A percentile compares a stretch with the other conserved stretches of the same genome.
Evolutionary conservation across 2,888 invertebrate species (phyloP).

Genomic region (Cantharis rustica): DNA sequence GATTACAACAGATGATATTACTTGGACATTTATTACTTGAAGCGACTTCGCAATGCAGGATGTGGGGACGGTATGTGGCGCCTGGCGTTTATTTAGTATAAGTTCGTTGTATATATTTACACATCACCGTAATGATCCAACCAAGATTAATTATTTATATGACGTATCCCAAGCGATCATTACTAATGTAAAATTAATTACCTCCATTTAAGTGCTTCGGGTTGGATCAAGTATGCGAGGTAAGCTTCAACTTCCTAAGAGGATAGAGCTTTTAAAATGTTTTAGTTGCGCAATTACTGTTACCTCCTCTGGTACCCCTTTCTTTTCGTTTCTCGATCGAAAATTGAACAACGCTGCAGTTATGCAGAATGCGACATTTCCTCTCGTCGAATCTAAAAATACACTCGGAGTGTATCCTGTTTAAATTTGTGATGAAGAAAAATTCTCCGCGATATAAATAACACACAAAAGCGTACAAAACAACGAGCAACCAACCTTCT

Average conservation of each 20-base stretch:
- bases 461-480: conserved; percentile 8
- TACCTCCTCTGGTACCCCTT: neutral
- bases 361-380: conserved; percentile 10
- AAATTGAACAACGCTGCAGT: neutral
- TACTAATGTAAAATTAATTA: neutral
- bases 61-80: conserved; percentile 12
- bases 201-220: neutral
- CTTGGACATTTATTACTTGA: conserved; percentile 3
- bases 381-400: conserved; percentile 13
- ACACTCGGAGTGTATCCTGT: conserved; percentile 10
- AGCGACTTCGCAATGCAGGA: conserved; percentile 22
- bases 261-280: neutral
- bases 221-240: neutral
- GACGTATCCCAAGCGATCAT: neutral
- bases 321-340: neutral
- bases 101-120: conserved; percentile 14
- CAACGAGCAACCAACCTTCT: conserved; percentile 25
- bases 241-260: neutral
- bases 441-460: neutral
- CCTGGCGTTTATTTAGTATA: conserved; percentile 20
- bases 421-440: conserved; percentile 1
- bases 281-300: neutral
- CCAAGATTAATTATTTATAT: neutral
- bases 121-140: conserved; percentile 7
- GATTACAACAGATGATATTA: neutral